Conservation (phyloP, 2,113 vertebrate species). For the Ammodramus savannarum region DNA sequence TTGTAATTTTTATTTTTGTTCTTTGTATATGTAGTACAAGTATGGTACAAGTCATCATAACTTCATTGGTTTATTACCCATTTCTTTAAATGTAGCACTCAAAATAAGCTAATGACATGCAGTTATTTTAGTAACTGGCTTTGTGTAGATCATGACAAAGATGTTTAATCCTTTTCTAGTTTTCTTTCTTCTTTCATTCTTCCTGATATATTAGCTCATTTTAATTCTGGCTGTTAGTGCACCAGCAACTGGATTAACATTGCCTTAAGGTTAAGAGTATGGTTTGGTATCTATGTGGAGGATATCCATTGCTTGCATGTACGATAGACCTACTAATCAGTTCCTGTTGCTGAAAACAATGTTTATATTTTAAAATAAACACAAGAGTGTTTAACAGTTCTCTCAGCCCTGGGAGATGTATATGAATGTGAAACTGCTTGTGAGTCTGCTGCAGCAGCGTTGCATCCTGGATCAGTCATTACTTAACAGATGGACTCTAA, state of each 20-base stretch:
- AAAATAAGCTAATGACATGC: not conserved
- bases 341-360: not conserved
- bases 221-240: slow-evolving; percentile 28
- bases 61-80: slow-evolving; percentile 20
- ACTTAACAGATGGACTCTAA: slow-evolving; percentile 76
- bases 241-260: not conserved
- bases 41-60: slow-evolving; percentile 33
- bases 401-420: slow-evolving; percentile 33
- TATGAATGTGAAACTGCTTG: slow-evolving; percentile 78
- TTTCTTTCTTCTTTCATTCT: not conserved
- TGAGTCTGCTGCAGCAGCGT: slow-evolving; percentile 82
- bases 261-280: not conserved
- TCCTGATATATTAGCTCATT: not conserved
- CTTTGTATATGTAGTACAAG: not conserved
- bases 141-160: not conserved
- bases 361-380: not conserved
- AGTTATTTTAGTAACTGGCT: slow-evolving; percentile 10
- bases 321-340: not conserved
- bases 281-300: not conserved
- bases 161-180: not conserved
- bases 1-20: not conserved
- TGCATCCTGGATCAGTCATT: slow-evolving; percentile 82
- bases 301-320: not conserved
- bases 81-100: slow-evolving; percentile 21
- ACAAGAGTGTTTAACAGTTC: not conserved